Evolutionary conservation across 2,888 invertebrate genomes (phyloP).

Genomic region (Callosobruchus maculatus): DNA sequence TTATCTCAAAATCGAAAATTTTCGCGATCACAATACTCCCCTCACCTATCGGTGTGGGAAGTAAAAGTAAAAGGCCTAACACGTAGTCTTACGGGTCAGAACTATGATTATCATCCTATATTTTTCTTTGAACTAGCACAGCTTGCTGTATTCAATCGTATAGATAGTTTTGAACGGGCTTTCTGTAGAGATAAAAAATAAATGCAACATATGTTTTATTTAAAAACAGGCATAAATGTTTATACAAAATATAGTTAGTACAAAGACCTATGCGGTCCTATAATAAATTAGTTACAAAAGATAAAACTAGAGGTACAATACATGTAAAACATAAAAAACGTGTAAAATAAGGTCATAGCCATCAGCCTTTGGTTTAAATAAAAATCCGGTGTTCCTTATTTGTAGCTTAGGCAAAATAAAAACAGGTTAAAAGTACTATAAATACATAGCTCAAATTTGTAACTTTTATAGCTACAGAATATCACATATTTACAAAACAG

Average conservation of each 20-base stretch:
- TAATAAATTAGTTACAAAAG: neutral
- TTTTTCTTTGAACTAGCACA: too few relatives aligned
- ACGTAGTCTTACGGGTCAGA: too few relatives aligned
- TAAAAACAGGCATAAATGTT: neutral
- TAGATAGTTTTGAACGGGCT: too few relatives aligned
- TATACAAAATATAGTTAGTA: neutral
- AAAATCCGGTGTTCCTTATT: neutral
- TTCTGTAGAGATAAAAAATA: too few relatives aligned
- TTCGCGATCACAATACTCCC: too few relatives aligned
- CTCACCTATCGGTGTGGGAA: too few relatives aligned
- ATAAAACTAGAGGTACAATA: neutral
- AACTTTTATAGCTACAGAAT: neutral
- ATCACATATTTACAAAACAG: neutral
- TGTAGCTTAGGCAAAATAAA: neutral
- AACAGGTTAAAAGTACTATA: neutral
- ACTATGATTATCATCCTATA: too few relatives aligned
- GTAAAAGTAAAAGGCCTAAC: too few relatives aligned
- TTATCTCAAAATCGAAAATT: too few relatives aligned
- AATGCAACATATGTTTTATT: neutral
- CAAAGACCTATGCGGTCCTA: neutral
- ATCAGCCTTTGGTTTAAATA: neutral
- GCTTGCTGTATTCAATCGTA: too few relatives aligned
- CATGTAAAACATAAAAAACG: neutral
- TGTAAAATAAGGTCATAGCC: too few relatives aligned
- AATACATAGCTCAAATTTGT: neutral